Base-by-base conservation (phyloP, 2,888 invertebrate genomes). In the Alviniconcha strummeri region DNA sequence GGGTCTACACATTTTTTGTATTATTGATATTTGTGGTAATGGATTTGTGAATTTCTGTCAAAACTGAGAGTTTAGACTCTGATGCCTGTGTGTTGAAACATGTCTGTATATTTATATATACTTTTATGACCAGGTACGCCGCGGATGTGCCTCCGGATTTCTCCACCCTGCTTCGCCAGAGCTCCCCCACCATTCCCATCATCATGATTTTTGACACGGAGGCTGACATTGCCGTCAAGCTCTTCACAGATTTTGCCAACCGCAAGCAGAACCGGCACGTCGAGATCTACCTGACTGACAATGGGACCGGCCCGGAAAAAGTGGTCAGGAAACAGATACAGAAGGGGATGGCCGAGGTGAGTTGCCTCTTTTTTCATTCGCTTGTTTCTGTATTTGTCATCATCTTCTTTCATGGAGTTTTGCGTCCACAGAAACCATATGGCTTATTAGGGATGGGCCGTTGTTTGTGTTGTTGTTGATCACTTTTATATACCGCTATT, bases 261-360 rank as follows among this genome's bases (percentile, higher is more conserved):
- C 89, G 89, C 84, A 92, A 91, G 85, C 92, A 92, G 87, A 88
- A 85, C 74, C 88, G 87, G 75, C 87, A 87, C 5, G 83, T 87
- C 54, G 86, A 90, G 64, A 84, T 90, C 69, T 86, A 89, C 8
- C 85, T 93, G 56, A 90, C 91, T 15, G 92, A 92, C 72, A 88
- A 88, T 82, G 90, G 88, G 52, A 67, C 88, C 0, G 85, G 87
- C 71, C 89, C 89, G 55, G 92, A 92, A 81, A 90, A 88, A 74
- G 88, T 88, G 19, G 90, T 90, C 56, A 88, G 89, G 74, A 91
- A 91, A 84, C 87, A 89, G 77, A 88, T 93, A 80, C 89, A 89
- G 82, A 91, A 91, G 86, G 92, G 89, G 19, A 91, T 92, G 89
- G 83, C 88, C 17, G 92, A 92, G 89, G 93, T 93, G 86, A 80